Evolutionary conservation across 53 echinoderm and acorn worm genomes (phyloP).

Genomic region (Temnopleurus reevesii): DNA sequence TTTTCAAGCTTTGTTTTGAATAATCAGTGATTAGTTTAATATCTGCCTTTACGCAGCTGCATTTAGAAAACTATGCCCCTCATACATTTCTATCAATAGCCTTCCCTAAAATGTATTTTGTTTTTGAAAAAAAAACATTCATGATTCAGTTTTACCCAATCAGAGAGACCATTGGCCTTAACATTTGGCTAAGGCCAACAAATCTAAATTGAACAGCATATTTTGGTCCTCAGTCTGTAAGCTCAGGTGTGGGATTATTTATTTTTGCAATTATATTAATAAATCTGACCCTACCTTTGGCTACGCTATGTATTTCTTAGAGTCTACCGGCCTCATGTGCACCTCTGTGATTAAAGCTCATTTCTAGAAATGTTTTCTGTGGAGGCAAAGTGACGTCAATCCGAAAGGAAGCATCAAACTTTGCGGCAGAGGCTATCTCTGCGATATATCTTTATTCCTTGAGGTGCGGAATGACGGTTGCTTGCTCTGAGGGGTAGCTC

Average conservation of each 20-base stretch:
- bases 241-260: conserved; percentile 4
- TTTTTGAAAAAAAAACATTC: neutral
- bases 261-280: neutral
- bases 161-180: neutral
- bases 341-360: neutral
- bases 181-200: neutral
- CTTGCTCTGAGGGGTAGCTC: neutral
- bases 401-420: conserved; percentile 25
- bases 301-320: neutral
- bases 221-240: conserved; percentile 22
- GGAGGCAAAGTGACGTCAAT: conserved; percentile 45
- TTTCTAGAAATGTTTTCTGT: conserved; percentile 3
- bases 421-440: neutral
- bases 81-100: neutral
- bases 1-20: neutral
- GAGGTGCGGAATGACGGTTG: conserved; percentile 40
- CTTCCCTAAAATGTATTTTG: neutral
- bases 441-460: neutral
- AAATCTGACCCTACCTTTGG: neutral
- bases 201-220: neutral
- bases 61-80: neutral
- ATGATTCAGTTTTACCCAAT: neutral
- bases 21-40: neutral
- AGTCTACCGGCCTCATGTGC: neutral
- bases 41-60: no score